A percentile compares a stretch with the other conserved stretches of the same genome.
These are phyloP conservation scores for Eristalinus sepulchralis DNA, from an alignment of 2,888 invertebrate species.

Conservation along the genomic window DNA sequence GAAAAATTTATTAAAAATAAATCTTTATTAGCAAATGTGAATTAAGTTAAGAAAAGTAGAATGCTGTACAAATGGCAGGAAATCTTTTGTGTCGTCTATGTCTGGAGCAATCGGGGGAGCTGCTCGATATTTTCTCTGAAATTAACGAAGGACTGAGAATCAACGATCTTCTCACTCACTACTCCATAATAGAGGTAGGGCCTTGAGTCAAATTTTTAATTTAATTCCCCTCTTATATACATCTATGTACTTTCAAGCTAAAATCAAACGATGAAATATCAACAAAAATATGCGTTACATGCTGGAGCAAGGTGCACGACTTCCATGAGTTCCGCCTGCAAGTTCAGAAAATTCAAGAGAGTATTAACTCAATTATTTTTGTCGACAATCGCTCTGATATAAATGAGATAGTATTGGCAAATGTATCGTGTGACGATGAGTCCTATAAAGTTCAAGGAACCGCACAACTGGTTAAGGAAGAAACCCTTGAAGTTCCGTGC, in stretches of 20 bases:
- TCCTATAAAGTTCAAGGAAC: neutral
- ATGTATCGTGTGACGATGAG: conserved; percentile 12
- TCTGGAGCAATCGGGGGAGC: conserved; percentile 31
- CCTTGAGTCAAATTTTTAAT: neutral
- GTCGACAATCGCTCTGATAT: conserved; percentile 42
- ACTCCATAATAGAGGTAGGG: conserved; percentile 51
- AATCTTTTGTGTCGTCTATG: conserved; percentile 54
- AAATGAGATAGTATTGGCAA: conserved; percentile 40
- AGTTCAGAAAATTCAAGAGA: conserved; percentile 55
- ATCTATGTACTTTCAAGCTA: conserved; percentile 9
- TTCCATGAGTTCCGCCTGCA: conserved; percentile 49
- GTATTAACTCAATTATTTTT: conserved; percentile 51
- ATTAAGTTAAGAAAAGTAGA: neutral
- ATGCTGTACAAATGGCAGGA: conserved; percentile 21
- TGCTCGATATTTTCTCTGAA: conserved; percentile 36
- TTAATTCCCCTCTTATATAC: neutral
- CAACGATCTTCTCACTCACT: conserved; percentile 21
- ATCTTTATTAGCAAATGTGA: neutral
- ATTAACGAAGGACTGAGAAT: conserved; percentile 19
- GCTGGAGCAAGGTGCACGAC: conserved; percentile 45
- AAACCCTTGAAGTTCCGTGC: neutral
- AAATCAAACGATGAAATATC: conserved; percentile 55
- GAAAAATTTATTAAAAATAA: neutral
- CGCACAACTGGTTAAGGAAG: neutral
- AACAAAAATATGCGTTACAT: conserved; percentile 47